A percentile compares a stretch with the other conserved stretches of the same genome.
phyloP scores from a whole-genome alignment of 1,140 invertebrate genomes.

The Hylaeus anthracinus region DNA sequence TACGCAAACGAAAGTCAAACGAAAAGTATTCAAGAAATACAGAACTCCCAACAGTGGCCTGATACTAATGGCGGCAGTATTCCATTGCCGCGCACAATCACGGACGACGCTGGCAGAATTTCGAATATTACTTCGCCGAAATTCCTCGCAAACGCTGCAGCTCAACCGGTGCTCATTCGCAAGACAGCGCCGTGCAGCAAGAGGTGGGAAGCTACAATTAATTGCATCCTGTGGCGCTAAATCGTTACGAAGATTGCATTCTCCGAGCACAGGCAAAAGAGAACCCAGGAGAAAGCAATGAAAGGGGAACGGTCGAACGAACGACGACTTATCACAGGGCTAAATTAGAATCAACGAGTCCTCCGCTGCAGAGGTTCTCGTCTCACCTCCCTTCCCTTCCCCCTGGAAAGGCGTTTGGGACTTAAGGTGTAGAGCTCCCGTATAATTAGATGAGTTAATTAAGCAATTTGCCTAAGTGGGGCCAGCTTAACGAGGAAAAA shows the following conservation, averaged over 20 bases:
- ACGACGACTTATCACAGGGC: constrained; percentile 28
- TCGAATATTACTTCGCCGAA: background rate
- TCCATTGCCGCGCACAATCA: background rate
- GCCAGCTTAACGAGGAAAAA: constrained; percentile 51
- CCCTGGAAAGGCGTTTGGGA: constrained; percentile 2
- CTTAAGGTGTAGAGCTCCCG: constrained; percentile 25
- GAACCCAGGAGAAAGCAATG: background rate
- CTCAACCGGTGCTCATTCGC: background rate
- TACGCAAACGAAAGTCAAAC: too few relatives aligned
- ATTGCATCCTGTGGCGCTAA: background rate
- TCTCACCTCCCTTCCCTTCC: background rate
- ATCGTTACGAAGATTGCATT: constrained; percentile 8
- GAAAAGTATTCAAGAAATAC: too few relatives aligned
- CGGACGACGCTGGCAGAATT: background rate
- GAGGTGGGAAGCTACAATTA: background rate
- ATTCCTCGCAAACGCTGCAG: background rate
- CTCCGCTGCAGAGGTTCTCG: background rate
- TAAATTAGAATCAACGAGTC: constrained; percentile 42
- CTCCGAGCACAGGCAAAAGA: background rate
- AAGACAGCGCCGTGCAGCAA: too few relatives aligned
- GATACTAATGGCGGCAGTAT: too few relatives aligned
- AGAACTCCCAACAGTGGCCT: too few relatives aligned
- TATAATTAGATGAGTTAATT: constrained; percentile 66
- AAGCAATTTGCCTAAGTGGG: constrained; percentile 53
- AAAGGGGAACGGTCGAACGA: constrained; percentile 12